A percentile compares a stretch with the other conserved stretches of the same genome.
Evolutionary conservation across 1,140 invertebrate genomes (phyloP).

Genomic region (Zaprionus taronus): DNA sequence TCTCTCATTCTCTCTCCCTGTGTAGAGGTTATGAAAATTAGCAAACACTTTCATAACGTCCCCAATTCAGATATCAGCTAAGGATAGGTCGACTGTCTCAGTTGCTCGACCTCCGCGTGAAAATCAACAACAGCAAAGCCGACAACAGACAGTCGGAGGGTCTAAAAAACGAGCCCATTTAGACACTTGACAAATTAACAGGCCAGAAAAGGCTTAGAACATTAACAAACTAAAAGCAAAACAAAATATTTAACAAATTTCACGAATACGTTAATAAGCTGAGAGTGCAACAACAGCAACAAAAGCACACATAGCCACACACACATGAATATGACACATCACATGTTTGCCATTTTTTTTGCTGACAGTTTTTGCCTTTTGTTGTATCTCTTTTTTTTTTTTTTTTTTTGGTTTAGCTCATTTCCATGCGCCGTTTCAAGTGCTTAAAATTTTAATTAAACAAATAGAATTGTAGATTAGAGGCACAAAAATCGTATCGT

Average conservation of each 20-base stretch:
- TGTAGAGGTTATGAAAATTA: not conserved
- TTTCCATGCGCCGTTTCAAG: constrained; percentile 56
- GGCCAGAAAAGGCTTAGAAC: constrained; percentile 64
- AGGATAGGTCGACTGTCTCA: not conserved
- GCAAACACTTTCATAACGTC: not conserved
- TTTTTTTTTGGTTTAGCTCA: constrained; percentile 33
- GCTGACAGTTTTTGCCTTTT: constrained; percentile 43
- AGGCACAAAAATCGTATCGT: constrained; percentile 32
- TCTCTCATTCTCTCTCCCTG: not conserved
- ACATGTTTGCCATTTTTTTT: constrained; percentile 74
- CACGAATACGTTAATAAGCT: constrained; percentile 61
- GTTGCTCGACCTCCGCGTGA: not conserved
- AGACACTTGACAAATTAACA: constrained; percentile 71
- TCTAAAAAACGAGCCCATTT: constrained; percentile 25
- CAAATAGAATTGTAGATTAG: constrained; percentile 51
- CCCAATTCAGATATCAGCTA: not conserved
- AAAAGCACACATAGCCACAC: constrained; percentile 27
- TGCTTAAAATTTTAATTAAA: constrained; percentile 63
- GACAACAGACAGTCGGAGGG: not conserved
- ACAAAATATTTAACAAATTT: constrained; percentile 56
- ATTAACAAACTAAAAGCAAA: constrained; percentile 36
- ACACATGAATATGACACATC: constrained; percentile 42
- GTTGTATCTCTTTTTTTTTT: constrained; percentile 22
- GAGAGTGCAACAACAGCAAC: constrained; percentile 31
- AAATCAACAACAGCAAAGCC: not conserved